Evolutionary conservation across 2,888 invertebrate genomes (phyloP), one percentile per base, ranked within the genome.

Genomic region (Mantis religiosa): DNA sequence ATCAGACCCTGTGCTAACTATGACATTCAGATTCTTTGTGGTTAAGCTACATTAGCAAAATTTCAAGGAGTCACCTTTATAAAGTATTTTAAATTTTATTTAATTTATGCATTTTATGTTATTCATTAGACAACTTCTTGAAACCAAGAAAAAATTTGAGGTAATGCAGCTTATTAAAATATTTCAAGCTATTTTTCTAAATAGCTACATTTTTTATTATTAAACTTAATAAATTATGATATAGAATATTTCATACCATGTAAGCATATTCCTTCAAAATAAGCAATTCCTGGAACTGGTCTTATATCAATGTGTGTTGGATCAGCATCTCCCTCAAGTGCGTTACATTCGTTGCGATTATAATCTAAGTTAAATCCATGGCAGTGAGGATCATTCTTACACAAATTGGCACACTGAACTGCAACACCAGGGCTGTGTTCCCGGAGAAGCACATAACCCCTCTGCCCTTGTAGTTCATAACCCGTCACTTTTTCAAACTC

Each of bases 331-430:
- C 91, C 91, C 85, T 92, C 92, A 88, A 93, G 90, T n/a, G 92
- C 92, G 28, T 91, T 91, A 90, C 93, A 93, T 83, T 93, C 92
- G 90, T 92, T 92, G 86, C 93, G 91, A 88, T 92, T 92, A 91
- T 93, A 93, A 90, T 93, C 93, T 89, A 93, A 91, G 89, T 93
- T 93, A 90, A 93, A 93, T 25, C 92, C 93, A 83, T 92, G 92
- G 91, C 93, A 93, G 41, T 92, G 92, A 12, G 92, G 91, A 86
- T 92, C 92, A 84, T 92, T 91, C 89, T 92, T 92, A 90, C 93
- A 93, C 41, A 92, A 91, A 47, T 92, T 91, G 14, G 92, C 91
- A 90, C 93, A 93, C 90, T 93, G 92, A 28, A 92, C 92, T 20
- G 92, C 92, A 89, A 93, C 93, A 8, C 93, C 93, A 82, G 92